phyloP scores from a whole-genome alignment of 2,113 vertebrate species.

The Strix uralensis region DNA sequence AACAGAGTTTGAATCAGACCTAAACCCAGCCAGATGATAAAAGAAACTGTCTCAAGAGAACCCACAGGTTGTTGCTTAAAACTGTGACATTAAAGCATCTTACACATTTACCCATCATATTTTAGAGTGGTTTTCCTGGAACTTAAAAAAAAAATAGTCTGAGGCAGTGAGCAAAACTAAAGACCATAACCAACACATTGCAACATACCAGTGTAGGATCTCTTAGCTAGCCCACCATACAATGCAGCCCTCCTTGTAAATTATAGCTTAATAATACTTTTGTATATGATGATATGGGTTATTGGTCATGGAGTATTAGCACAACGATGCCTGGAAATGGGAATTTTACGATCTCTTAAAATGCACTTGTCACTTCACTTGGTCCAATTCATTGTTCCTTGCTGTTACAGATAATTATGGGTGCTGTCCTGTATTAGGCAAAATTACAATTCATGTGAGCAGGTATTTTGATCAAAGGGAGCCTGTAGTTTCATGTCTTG shows the following conservation, averaged over 20 bases:
- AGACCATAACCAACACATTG: not conserved
- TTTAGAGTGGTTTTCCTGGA: not conserved
- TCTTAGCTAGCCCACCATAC: not conserved
- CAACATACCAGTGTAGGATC: not conserved
- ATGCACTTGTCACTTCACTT: slow-evolving; percentile 5
- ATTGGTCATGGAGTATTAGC: slow-evolving; percentile 39
- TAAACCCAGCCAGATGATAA: not conserved
- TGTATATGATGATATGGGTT: not conserved
- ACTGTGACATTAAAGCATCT: not conserved
- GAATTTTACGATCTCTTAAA: slow-evolving; percentile 45
- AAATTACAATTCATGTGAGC: not conserved
- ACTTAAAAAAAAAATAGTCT: not conserved
- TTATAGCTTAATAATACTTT: slow-evolving; percentile 14
- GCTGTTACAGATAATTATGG: slow-evolving; percentile 3
- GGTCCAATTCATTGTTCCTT: slow-evolving; percentile 6
- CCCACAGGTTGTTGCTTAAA: not conserved
- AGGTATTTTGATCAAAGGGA: not conserved
- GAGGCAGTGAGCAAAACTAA: not conserved
- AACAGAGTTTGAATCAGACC: not conserved
- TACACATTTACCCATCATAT: not conserved
- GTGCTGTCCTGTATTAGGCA: not conserved
- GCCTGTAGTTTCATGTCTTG: not conserved
- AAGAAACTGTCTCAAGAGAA: not conserved
- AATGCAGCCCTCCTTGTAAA: not conserved
- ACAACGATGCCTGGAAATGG: slow-evolving; percentile 26